These are phyloP conservation scores for Threskiornis aethiopicus DNA, from an alignment of 2,797 vertebrate species.

Conservation along the genomic window DNA sequence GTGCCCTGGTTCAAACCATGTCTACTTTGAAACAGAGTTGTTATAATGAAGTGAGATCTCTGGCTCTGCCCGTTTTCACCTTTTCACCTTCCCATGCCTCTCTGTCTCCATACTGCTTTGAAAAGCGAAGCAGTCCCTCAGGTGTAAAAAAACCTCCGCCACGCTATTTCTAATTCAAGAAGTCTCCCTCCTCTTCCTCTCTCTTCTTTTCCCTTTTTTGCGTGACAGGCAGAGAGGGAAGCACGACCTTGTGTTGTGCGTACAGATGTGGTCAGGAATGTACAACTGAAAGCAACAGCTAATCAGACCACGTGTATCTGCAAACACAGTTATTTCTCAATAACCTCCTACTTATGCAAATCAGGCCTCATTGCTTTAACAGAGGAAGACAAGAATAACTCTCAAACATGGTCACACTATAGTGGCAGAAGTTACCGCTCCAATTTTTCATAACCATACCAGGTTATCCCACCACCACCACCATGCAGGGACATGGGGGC, in stretches of 20 bases:
- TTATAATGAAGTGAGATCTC: neutral
- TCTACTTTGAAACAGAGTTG: neutral
- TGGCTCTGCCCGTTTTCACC: neutral
- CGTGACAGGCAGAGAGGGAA: neutral
- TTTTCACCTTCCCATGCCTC: neutral
- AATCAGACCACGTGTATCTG: neutral
- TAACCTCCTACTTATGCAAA: neutral
- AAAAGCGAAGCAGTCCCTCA: neutral
- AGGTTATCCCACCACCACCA: neutral
- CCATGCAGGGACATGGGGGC: neutral
- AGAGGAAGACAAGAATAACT: neutral
- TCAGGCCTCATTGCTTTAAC: neutral
- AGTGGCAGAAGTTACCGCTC: neutral
- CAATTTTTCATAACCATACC: neutral
- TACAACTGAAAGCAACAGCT: neutral
- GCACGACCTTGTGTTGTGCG: rapidly evolving
- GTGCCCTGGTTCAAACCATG: neutral
- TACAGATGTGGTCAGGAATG: neutral
- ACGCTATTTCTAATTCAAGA: neutral
- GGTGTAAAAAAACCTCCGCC: neutral
- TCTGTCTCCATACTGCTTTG: neutral
- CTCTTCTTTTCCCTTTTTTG: neutral
- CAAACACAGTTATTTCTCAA: neutral
- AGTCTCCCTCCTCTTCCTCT: neutral
- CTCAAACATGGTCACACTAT: neutral